Evolutionary conservation across 2,888 invertebrate genomes (phyloP).

Genomic region (Synergus umbraculus): DNA sequence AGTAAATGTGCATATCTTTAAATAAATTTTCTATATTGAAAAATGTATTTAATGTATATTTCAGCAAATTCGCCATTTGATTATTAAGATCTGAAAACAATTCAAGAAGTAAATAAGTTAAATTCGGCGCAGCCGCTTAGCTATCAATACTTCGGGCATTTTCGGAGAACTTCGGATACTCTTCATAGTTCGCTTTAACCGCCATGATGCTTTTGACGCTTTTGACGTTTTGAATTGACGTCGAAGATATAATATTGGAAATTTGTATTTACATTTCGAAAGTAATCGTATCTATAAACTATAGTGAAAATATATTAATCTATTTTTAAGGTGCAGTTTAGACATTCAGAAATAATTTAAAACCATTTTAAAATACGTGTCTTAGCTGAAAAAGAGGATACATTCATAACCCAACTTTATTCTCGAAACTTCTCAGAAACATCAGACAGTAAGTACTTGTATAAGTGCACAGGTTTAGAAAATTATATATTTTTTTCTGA

Average conservation of each 20-base stretch:
- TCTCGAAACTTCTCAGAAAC: not conserved
- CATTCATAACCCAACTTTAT: not conserved
- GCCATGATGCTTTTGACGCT: too few species aligned
- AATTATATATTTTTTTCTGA: not conserved
- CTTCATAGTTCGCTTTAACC: too few species aligned
- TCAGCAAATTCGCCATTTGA: not conserved
- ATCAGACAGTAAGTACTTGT: not conserved
- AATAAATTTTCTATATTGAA: not conserved
- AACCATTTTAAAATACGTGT: not conserved
- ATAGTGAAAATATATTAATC: not conserved
- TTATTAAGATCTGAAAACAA: too few species aligned
- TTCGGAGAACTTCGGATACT: too few species aligned
- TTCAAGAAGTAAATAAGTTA: too few species aligned
- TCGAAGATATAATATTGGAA: too few species aligned
- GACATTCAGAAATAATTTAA: not conserved
- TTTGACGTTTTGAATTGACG: too few species aligned
- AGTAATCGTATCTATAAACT: too few species aligned
- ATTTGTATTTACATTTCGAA: too few species aligned
- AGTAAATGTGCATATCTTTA: too few species aligned
- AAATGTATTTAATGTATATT: not conserved
- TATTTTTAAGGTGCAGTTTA: not conserved
- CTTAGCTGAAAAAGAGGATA: not conserved
- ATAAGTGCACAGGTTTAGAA: not conserved
- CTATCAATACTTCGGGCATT: too few species aligned
- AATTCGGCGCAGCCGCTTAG: too few species aligned